A percentile compares a stretch with the other conserved stretches of the same genome.
phyloP scores from a whole-genome alignment of 2,113 vertebrate species.

The Ophiodon elongatus region DNA sequence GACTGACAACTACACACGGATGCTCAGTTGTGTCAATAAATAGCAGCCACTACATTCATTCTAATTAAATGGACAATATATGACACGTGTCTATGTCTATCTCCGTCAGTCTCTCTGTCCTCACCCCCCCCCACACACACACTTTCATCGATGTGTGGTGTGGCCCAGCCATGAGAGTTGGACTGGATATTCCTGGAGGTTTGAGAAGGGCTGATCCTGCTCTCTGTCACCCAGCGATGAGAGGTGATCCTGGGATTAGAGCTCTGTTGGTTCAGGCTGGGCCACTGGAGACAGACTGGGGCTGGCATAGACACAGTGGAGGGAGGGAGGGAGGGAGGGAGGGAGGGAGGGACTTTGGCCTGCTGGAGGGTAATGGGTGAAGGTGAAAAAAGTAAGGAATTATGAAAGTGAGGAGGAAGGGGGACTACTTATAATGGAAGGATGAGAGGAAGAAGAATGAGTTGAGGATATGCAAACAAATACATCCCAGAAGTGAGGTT shows the following conservation, averaged over 20 bases:
- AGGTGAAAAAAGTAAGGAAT: conserved; percentile 1
- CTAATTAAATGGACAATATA: conserved; percentile 45
- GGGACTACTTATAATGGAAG: background rate
- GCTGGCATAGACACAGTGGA: conserved; percentile 59
- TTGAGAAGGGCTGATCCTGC: conserved; percentile 50
- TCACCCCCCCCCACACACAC: background rate
- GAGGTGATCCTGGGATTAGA: conserved; percentile 76
- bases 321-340: conserved; percentile 38
- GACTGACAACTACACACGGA: conserved; percentile 23
- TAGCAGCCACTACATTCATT: conserved; percentile 37
- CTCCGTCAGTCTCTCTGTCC: conserved; percentile 5
- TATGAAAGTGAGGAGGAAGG: background rate
- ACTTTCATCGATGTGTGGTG: background rate
- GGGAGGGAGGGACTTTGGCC: background rate
- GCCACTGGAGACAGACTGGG: conserved; percentile 76
- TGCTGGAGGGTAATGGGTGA: background rate
- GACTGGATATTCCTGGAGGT: conserved; percentile 59
- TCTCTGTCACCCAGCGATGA: conserved; percentile 63
- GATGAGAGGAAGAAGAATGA: background rate
- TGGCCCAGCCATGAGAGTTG: conserved; percentile 36
- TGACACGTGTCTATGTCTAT: conserved; percentile 27
- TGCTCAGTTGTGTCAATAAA: conserved; percentile 60
- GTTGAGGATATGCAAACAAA: background rate
- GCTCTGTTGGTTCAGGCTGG: conserved; percentile 77
- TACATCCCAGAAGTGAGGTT: background rate